A percentile compares a stretch with the other conserved stretches of the same genome.
Evolutionary conservation across 1,140 invertebrate species (phyloP).

Genomic region (Tetranychus cinnabarinus): DNA sequence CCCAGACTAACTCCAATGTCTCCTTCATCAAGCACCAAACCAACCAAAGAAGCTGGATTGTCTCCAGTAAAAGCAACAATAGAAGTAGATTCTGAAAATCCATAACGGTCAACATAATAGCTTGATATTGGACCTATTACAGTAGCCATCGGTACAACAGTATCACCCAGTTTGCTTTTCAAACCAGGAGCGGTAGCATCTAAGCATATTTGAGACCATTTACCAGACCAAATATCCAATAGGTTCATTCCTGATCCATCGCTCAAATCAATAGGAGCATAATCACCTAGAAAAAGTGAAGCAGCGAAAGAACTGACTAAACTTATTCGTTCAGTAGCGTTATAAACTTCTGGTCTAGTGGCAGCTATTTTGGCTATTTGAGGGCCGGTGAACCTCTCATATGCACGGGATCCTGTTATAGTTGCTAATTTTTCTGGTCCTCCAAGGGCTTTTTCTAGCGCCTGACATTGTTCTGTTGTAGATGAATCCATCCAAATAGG

Average conservation of each 20-base stretch:
- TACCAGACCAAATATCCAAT: conserved; percentile 51
- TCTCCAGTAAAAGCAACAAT: conserved; percentile 79
- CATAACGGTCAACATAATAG: conserved; percentile 62
- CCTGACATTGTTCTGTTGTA: conserved; percentile 48
- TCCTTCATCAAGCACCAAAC: conserved; percentile 47
- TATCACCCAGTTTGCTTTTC: conserved; percentile 3
- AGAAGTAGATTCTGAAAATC: conserved; percentile 49
- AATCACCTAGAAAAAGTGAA: conserved; percentile 62
- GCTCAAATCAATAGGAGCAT: conserved; percentile 67
- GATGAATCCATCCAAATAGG: conserved; percentile 94
- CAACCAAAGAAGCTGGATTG: conserved; percentile 54
- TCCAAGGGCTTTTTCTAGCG: conserved; percentile 52
- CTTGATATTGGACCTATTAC: conserved; percentile 35
- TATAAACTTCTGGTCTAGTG: conserved; percentile 43
- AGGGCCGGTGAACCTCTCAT: conserved; percentile 74
- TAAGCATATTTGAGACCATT: conserved; percentile 48
- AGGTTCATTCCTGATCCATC: conserved; percentile 91
- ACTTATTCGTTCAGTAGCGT: conserved; percentile 65
- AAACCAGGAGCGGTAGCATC: conserved; percentile 26
- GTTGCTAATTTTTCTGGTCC: conserved; percentile 48
- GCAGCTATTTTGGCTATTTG: conserved; percentile 74
- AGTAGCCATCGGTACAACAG: neutral
- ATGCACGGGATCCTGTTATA: conserved; percentile 72
- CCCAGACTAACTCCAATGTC: conserved; percentile 74
- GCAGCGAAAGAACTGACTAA: conserved; percentile 75